Base-by-base conservation (phyloP, 2,797 vertebrate genomes). In the Meriones psammophilus region DNA sequence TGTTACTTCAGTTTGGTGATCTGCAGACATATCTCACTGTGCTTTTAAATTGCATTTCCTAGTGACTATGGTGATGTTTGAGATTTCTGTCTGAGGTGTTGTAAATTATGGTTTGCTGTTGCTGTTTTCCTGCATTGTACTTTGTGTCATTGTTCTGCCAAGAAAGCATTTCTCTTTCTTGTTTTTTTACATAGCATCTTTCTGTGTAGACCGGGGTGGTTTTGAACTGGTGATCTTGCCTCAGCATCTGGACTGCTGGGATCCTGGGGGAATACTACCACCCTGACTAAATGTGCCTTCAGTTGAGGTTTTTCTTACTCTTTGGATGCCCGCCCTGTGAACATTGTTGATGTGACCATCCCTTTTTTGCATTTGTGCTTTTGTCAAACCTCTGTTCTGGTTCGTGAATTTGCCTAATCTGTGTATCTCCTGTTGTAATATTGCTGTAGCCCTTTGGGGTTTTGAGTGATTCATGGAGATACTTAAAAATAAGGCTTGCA, bases 321-420 rank as follows among this genome's bases (percentile, higher is more conserved):
- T 92, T 77, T 95, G 92, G 66, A 30, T 90, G 26, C 50, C 15
- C 64, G 0, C 14, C 92, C 69, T 90, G 88, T 74, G 73, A 81
- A 77, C 54, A 71, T 80, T 91, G 42, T 91, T 93, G 28, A 91
- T 58, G 91, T 28, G 13, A 78, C 54, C 0, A 2, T 58, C 54
- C 8, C 68, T 77, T 54, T 85, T 0, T 88, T 74, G 54, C 30
- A 62, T 83, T 83, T 83, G 77, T 85, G 62, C 39, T 85, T 50
- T 50, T 50, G 83, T 85, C 83, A 50, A 9, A 74, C 24, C 5
- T 76, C 20, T 66, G 1, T 46, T 80, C 6, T 93, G 58, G 36
- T 56, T 84, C 24, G 10, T 58, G 30, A 84, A 69, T 84, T 77
- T 89, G 2, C 30, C 30, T 66, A 62, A 39, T 81, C 60, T 39